Evolutionary conservation across 2,888 invertebrate species (phyloP).

Genomic region (Archips xylosteana): DNA sequence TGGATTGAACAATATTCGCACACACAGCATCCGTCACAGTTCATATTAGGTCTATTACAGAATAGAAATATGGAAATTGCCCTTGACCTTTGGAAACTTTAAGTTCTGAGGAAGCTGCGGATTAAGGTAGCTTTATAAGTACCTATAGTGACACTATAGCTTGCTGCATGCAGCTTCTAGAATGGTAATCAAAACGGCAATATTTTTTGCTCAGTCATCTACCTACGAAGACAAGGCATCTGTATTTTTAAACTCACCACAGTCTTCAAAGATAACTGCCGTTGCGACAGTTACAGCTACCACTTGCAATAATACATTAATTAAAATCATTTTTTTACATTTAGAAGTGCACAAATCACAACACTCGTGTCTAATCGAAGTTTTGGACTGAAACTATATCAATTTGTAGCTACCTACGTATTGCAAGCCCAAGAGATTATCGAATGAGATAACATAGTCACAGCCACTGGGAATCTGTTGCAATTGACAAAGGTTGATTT

Average conservation of each 20-base stretch:
- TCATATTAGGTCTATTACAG: no score
- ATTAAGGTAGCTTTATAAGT: no score
- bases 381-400: conserved; percentile 52
- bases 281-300: conserved; percentile 51
- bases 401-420: conserved; percentile 42
- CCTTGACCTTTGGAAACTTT: no score
- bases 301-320: conserved; percentile 53
- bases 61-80: no score
- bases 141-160: no score
- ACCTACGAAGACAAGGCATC: neutral
- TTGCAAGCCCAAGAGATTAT: conserved; percentile 57
- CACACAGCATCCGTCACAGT: no score
- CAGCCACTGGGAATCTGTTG: conserved; percentile 50
- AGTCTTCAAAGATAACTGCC: conserved; percentile 71
- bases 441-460: conserved; percentile 62
- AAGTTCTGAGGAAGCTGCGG: no score
- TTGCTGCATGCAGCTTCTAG: no score
- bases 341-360: conserved; percentile 39
- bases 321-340: conserved; percentile 54
- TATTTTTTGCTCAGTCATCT: no score
- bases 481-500: conserved; percentile 54
- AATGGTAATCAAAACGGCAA: no score
- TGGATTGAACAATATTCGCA: no score
- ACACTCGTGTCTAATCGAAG: conserved; percentile 50
- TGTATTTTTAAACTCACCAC: conserved; percentile 64